Conservation (phyloP, 1,140 invertebrate genomes). For the Aleiodes sp. region DNA sequence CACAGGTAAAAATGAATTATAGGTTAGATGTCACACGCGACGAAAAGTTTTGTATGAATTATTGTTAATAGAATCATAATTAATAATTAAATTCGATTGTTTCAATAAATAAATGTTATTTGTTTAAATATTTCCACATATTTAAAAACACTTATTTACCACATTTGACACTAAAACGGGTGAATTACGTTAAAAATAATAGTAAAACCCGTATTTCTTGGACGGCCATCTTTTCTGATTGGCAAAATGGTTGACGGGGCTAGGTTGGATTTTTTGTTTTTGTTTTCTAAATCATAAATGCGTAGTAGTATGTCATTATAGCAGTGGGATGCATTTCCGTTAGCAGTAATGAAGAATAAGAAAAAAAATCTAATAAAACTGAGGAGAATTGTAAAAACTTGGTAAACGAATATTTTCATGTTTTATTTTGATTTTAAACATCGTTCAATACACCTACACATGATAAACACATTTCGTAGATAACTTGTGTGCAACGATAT, state of each 20-base stretch:
- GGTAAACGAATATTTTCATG: background rate
- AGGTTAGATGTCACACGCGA: slow-evolving; percentile 28
- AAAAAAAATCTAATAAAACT: background rate
- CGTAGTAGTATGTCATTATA: slow-evolving; percentile 13
- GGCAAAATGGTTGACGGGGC: slow-evolving; percentile 24
- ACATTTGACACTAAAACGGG: background rate
- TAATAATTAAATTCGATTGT: background rate
- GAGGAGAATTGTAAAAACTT: background rate
- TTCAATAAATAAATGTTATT: background rate
- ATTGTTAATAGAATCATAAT: background rate
- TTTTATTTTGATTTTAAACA: too few relatives aligned
- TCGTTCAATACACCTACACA: too few relatives aligned
- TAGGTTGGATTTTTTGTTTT: slow-evolving; percentile 20
- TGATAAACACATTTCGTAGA: too few relatives aligned
- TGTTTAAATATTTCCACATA: background rate
- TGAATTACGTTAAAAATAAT: slow-evolving; percentile 26
- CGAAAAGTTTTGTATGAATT: background rate
- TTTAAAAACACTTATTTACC: background rate
- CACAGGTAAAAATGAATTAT: background rate
- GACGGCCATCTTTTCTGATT: slow-evolving; percentile 38
- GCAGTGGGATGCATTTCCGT: slow-evolving; percentile 5
- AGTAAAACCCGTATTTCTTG: slow-evolving; percentile 33
- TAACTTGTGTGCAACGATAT: too few relatives aligned
- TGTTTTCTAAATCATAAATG: slow-evolving; percentile 11
- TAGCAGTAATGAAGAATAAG: background rate